Evolutionary conservation across 2,797 vertebrate species (phyloP), one percentile per base, ranked within the genome.

Genomic region (Sebastes iracundus): DNA sequence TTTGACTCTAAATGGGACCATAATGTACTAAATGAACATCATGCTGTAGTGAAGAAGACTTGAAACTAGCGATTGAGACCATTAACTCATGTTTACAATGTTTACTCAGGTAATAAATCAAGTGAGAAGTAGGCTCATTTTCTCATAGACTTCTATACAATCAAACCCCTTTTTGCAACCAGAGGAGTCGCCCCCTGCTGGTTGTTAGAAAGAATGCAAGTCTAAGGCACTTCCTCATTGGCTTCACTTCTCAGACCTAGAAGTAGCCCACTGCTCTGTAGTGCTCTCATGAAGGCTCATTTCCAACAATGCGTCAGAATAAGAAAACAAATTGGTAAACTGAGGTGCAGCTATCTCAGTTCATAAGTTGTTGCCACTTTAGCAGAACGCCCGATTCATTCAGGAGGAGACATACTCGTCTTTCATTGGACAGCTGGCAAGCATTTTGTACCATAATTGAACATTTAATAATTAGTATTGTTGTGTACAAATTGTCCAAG

Each of bases 41-140:
- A 46, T 46, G 16, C 38, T 46, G 42, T 46, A 18, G 0, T 46
- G 42, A 46, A 46, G 16, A 16, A 46, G 42, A 46, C 42, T 46
- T 46, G 42, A 46, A 46, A 46, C 42, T 46, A 46, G 42, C 0
- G 6, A 46, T 18, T 46, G 16, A 46, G 42, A 46, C 16, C 42
- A 46, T 46, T 3, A 46, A 46, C 16, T 46, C 42, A 46, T 46
- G 38, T 46, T 46, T 46, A 46, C 6, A 46, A 18, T 46, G 16
- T 46, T 46, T 46, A 46, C 42, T 46, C 1, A 46, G 6, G 42
- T 46, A 18, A 46, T 46, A 18, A 46, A 46, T 46, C 42, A 46
- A 18, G 16, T 18, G 42, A 46, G 42, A 46, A 18, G 42, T 0
- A 0, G 42, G 42, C 0, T 46, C 0, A 46, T 46, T 46, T 46